Evolutionary conservation across 2,888 invertebrate species (phyloP).

Genomic region (Ptilodon capucinus): DNA sequence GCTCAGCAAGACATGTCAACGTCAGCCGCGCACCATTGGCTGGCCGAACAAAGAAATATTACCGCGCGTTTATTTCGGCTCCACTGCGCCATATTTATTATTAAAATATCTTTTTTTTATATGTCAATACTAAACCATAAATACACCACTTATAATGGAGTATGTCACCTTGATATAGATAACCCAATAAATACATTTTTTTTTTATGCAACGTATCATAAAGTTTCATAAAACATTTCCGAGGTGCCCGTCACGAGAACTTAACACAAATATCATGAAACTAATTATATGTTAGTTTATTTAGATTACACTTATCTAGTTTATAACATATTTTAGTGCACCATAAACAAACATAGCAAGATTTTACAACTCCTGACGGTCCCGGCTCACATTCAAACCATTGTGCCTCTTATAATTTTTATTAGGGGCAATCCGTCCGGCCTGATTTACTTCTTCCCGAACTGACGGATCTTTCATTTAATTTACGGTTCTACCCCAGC

Average conservation of each 20-base stretch:
- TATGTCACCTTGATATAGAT: conserved; percentile 11
- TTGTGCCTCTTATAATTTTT: conserved; percentile 83
- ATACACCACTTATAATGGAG: neutral
- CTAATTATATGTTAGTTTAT: conserved; percentile 79
- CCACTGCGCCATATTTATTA: conserved; percentile 48
- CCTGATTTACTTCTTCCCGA: conserved; percentile 82
- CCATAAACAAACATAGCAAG: conserved; percentile 81
- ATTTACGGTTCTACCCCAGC: conserved; percentile 79
- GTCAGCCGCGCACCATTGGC: conserved; percentile 73
- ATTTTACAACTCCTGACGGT: conserved; percentile 79
- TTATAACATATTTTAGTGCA: conserved; percentile 82
- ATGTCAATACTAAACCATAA: conserved; percentile 2
- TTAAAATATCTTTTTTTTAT: conserved; percentile 17
- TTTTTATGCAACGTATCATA: conserved; percentile 31
- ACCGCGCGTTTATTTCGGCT: conserved; percentile 65
- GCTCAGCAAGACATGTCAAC: conserved; percentile 72
- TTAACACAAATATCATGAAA: conserved; percentile 68
- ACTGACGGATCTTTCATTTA: conserved; percentile 81
- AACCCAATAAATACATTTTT: conserved; percentile 1
- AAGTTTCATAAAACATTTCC: conserved; percentile 50
- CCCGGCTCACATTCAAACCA: conserved; percentile 75
- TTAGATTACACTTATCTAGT: conserved; percentile 81
- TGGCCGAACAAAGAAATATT: conserved; percentile 77
- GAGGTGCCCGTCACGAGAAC: conserved; percentile 39
- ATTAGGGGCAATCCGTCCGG: conserved; percentile 81